Evolutionary conservation across 1,140 invertebrate species (phyloP).

Genomic region (Battus philenor): DNA sequence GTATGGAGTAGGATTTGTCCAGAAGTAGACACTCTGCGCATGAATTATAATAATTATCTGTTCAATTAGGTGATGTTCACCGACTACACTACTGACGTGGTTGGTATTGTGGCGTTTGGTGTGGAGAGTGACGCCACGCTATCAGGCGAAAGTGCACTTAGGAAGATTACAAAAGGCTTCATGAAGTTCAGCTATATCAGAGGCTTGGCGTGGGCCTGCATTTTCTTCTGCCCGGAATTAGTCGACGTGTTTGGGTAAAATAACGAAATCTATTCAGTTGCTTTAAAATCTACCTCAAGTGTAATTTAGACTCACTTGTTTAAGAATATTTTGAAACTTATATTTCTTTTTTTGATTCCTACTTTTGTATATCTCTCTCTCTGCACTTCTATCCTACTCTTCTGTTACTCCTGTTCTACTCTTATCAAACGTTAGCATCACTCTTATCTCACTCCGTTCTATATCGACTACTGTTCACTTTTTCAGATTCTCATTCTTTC

Average conservation of each 20-base stretch:
- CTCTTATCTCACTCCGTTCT: no score
- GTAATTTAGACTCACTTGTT: no score
- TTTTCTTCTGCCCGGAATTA: slow-evolving; percentile 24
- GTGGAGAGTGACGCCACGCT: slow-evolving; percentile 41
- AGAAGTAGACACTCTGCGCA: not conserved
- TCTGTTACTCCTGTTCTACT: no score
- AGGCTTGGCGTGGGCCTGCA: slow-evolving; percentile 16
- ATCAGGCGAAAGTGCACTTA: slow-evolving; percentile 18
- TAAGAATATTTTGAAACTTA: no score
- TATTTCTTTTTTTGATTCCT: no score
- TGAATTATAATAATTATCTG: not conserved
- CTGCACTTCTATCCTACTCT: no score
- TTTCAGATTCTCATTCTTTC: slow-evolving; percentile 28
- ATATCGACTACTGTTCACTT: no score
- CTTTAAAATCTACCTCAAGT: no score
- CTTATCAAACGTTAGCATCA: no score
- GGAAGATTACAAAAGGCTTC: slow-evolving; percentile 17
- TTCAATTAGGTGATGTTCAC: slow-evolving; percentile 43
- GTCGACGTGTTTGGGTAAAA: slow-evolving; percentile 23
- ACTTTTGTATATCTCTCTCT: no score
- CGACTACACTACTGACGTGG: slow-evolving; percentile 72
- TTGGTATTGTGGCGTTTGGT: slow-evolving; percentile 76
- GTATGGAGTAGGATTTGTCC: not conserved
- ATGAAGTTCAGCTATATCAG: slow-evolving; percentile 20
- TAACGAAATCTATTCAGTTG: no score